These are phyloP conservation scores for Rotaria macrura DNA, from an alignment of 2,888 invertebrate species.

Conservation along the genomic window DNA sequence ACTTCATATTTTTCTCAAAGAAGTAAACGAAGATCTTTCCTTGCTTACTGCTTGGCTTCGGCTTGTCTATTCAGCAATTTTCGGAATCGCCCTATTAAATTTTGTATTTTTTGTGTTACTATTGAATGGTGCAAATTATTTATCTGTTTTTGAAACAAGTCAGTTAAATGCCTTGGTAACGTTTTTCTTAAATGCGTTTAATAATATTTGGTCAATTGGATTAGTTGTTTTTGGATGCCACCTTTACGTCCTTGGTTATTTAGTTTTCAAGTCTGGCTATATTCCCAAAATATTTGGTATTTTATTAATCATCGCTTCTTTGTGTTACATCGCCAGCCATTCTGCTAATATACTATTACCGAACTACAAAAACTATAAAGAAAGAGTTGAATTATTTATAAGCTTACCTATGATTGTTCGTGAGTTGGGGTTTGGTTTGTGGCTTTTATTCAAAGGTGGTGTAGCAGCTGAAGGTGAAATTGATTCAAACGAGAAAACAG, in stretches of 20 bases:
- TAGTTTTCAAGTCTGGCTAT: not conserved
- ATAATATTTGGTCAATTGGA: not conserved
- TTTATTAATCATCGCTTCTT: not conserved
- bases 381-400: not conserved
- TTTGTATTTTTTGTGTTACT: not conserved
- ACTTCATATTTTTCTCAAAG: slow-evolving; percentile 3
- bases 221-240: not conserved
- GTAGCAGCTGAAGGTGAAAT: not conserved
- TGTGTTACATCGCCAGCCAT: not conserved
- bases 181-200: not conserved
- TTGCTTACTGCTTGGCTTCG: not conserved
- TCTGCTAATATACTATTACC: not conserved
- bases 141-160: not conserved
- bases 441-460: not conserved
- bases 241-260: not conserved
- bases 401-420: not conserved
- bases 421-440: not conserved
- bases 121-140: not conserved
- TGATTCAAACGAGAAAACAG: no score
- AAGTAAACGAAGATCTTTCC: not conserved
- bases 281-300: not conserved
- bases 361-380: not conserved
- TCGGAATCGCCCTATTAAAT: not conserved
- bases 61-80: not conserved
- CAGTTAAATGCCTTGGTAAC: not conserved